A percentile compares a stretch with the other conserved stretches of the same genome.
Evolutionary conservation across 2,888 invertebrate genomes (phyloP).

Genomic region (Tubiluchus corallicola): DNA sequence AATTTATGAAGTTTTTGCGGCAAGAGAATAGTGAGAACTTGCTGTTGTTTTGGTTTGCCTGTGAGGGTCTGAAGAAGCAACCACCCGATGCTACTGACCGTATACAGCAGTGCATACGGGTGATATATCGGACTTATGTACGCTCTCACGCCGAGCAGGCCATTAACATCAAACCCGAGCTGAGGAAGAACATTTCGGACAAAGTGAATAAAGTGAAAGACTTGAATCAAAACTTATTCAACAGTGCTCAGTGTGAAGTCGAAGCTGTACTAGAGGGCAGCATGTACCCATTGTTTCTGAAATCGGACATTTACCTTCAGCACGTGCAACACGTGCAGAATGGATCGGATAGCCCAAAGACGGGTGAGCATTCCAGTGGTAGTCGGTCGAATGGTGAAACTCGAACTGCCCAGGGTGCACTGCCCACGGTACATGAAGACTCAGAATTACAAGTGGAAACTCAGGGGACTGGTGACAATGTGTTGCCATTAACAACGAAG

Average conservation of each 20-base stretch:
- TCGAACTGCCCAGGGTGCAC: slow-evolving; percentile 31
- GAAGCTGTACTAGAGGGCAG: slow-evolving; percentile 65
- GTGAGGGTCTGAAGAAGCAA: slow-evolving; percentile 26
- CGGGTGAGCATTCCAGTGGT: slow-evolving; percentile 24
- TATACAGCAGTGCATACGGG: slow-evolving; percentile 49
- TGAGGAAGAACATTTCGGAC: slow-evolving; percentile 54
- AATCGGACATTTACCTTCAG: slow-evolving; percentile 68
- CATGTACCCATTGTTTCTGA: slow-evolving; percentile 77
- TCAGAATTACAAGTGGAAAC: slow-evolving; percentile 45
- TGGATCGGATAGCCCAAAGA: background rate
- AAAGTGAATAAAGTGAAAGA: slow-evolving; percentile 40
- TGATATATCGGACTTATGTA: slow-evolving; percentile 36
- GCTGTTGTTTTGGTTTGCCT: slow-evolving; percentile 12
- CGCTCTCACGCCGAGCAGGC: slow-evolving; percentile 52
- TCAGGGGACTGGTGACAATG: slow-evolving; percentile 30
- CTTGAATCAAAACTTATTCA: slow-evolving; percentile 60
- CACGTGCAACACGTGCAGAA: slow-evolving; percentile 19
- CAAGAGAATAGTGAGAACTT: slow-evolving; percentile 23
- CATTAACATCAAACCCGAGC: slow-evolving; percentile 59
- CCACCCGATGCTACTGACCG: slow-evolving; percentile 33
- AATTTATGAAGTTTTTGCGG: slow-evolving; percentile 44
- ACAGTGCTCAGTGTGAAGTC: slow-evolving; percentile 60
- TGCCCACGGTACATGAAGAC: slow-evolving; percentile 74
- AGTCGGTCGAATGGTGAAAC: slow-evolving; percentile 9
- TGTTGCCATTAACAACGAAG: slow-evolving; percentile 33